A percentile compares a stretch with the other conserved stretches of the same genome.
Conservation (phyloP, 2,113 vertebrate species). For the Equus quagga region DNA sequence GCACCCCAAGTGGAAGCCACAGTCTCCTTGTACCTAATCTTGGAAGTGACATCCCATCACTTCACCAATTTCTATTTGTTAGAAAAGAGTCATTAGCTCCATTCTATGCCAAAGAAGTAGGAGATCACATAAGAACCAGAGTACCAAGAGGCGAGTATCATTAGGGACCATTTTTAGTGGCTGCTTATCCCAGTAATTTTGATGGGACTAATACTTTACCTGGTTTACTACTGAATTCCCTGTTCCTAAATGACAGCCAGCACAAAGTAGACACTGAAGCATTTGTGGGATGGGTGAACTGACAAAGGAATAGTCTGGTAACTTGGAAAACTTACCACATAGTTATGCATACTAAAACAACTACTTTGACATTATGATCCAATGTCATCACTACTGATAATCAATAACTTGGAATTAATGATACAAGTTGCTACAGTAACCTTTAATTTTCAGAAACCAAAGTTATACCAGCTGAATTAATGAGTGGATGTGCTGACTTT, state of each 20-base stretch:
- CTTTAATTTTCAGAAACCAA: slow-evolving; percentile 52
- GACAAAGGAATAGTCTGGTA: background rate
- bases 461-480: slow-evolving; percentile 35
- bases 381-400: background rate
- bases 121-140: accelerated
- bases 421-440: background rate
- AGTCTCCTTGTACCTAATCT: too few species aligned
- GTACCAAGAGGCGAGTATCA: too few species aligned
- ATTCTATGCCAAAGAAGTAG: background rate
- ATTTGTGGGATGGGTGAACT: too few species aligned
- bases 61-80: background rate
- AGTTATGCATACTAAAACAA: background rate
- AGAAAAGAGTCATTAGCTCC: background rate
- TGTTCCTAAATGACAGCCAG: background rate
- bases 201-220: background rate
- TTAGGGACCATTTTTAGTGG: accelerated
- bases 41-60: too few species aligned
- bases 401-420: background rate
- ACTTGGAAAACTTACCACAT: too few species aligned
- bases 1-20: background rate
- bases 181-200: accelerated
- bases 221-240: background rate
- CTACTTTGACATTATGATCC: background rate
- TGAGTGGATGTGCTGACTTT: background rate
- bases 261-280: accelerated